Evolutionary conservation across 2,113 vertebrate genomes (phyloP), one percentile per base, ranked within the genome.

Genomic region (Andinoacara biseriatus): DNA sequence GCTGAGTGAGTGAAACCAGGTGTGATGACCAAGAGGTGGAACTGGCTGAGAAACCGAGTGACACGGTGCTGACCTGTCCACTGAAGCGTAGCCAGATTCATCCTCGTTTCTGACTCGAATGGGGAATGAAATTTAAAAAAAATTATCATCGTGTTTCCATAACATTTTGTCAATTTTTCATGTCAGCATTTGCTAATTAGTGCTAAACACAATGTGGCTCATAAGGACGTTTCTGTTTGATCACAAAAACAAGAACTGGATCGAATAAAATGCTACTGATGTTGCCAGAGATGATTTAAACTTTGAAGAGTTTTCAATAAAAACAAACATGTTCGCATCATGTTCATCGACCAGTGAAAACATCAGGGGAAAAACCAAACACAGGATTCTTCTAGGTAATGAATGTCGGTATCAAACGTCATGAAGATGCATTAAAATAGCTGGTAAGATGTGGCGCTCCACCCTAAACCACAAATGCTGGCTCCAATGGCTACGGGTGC

Each of bases 261-360:
- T 49, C 24, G 31, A 31, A 72, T 24, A 69, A 69, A 26, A 26
- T 69, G 65, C 29, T 49, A 67, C 18, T 69, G 2, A 69, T 69
- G 15, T 3, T 69, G 63, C 5, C 9, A 49, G 29, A 31, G 43
- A 52, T 31, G 9, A 31, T n/a, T 52, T 3, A 52, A 26, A 24
- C 43, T 72, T 52, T 72, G 43, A 52, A 72, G 65, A 52, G 65
- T 72, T 72, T 52, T 72, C 43, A 72, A 29, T 26, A 29, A 15
- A 72, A 52, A 52, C 65, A 72, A 72, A 52, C 43, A 69, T 24
- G 9, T 69, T 24, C 5, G 5, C 10, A 20, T 69, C 10, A 1
- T 29, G 43, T 15, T 52, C 22, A 52, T 52, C 10, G 10, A 31
- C 7, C 7, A 67, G 40, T 18, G 24, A 9, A 18, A 46, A 67